Base-by-base conservation (phyloP, 2,113 vertebrate species). In the Entomyzon cyanotis region DNA sequence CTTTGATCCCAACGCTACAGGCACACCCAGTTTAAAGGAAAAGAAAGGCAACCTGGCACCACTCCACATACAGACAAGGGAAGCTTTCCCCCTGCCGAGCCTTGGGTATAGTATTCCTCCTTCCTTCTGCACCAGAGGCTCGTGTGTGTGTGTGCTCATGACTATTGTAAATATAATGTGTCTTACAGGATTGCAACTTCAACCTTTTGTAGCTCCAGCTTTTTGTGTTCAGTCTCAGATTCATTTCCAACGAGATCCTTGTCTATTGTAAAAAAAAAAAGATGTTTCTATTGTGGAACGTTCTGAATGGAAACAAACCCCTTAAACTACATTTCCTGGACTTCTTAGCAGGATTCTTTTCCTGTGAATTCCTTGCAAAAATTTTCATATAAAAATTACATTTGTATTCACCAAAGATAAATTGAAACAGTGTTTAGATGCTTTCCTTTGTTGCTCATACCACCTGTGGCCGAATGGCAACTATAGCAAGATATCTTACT, bases 381-480 rank as follows among this genome's bases (percentile, higher is more conserved):
- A 15, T 87, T 91, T 67, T 89, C 19, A 8, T 74, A 12, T n/a
- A 6, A 75, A 84, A 49, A 37, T 55, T 3, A 64, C 59, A 3
- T 50, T 56, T 13, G 10, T 70, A 85, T 77, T 58, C 76, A 37
- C 13, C 25, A 27, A 86, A 55, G 15, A 52, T 28, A 31, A 80
- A 49, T 24, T 23, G 19, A 82, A 89, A 47, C 12, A 33, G 13
- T 2, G 1, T 82, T 85, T n/a, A 56, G 35, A 28, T 68, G 2
- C 31, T 94, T 75, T 49, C 35, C 49, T 64, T 39, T 31, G 22
- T 55, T 68, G 41, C 31, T 87, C 8, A n/a, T 47, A 37, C 47
- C 15, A 47, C 0, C 0, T 25, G 9, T 14, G 17, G 49, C 67
- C 0, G 0, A 90, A 35, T 0, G 3, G 16, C 25, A 77, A 13